Evolutionary conservation across 2,113 vertebrate genomes (phyloP), one percentile per base, ranked within the genome.

Genomic region (Corythaixoides concolor): DNA sequence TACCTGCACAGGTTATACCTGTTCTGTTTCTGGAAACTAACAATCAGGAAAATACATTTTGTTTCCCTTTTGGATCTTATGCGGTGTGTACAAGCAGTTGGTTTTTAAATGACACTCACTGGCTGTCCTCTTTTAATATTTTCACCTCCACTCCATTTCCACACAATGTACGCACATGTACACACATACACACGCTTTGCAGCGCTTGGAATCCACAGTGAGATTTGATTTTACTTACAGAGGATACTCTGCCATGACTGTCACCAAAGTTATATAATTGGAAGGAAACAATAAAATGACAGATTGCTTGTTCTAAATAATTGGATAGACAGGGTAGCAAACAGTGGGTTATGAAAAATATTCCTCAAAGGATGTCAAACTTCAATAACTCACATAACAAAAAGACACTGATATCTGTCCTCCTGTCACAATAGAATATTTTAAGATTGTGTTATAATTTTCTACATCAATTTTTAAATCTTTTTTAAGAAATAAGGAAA

Each of bases 291-390:
- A 97, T 93, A 90, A 96, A 97, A 97, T 96, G 96, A 96, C 98
- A 98, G 98, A 98, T 97, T 97, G 98, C 97, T 97, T 97, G 97
- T 98, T 97, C 97, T 96, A 93, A 97, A 97, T 97, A 98, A 97
- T 97, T 97, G 94, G 97, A 97, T 97, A 95, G 89, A 96, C 94
- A 95, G 96, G 75, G 82, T 93, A 88, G 95, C 84, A 96, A 97
- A 97, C 93, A 83, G 92, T 97, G 79, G 93, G 96, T 97, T 97
- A 95, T 94, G 96, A 97, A 97, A 97, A 98, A 97, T 96, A 97
- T 94, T 97, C 95, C 90, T 96, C 93, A 92, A 93, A 96, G 96
- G 74, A 96, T 95, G 95, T 97, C 92, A 97, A 95, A 97, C 97
- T 97, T 94, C 93, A 96, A 96, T 81, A 93, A 97, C 92, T 97